Conservation (phyloP, 2,888 invertebrate genomes). For the Odontocolon sp. region DNA sequence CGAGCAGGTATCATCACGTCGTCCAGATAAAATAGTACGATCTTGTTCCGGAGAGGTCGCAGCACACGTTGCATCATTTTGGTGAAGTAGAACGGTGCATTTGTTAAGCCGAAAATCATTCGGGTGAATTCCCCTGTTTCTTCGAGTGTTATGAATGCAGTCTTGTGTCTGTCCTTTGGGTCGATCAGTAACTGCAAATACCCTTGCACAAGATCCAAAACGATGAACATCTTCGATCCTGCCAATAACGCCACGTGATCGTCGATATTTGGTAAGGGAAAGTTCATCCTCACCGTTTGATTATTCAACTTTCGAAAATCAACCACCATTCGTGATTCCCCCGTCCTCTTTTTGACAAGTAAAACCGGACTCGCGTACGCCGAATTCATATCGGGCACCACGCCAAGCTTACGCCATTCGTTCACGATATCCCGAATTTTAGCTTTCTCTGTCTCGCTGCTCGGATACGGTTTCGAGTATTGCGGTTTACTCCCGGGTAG, state of each 20-base stretch:
- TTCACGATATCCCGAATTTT: too few relatives aligned
- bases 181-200: slow-evolving; percentile 23
- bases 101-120: slow-evolving; percentile 67
- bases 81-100: slow-evolving; percentile 64
- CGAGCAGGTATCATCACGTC: not conserved
- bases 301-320: too few relatives aligned
- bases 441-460: too few relatives aligned
- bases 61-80: slow-evolving; percentile 25
- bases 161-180: slow-evolving; percentile 47
- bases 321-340: too few relatives aligned
- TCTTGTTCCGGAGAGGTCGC: not conserved
- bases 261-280: slow-evolving; percentile 24
- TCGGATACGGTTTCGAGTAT: too few relatives aligned
- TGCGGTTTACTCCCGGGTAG: too few relatives aligned
- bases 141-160: slow-evolving; percentile 55
- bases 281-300: too few relatives aligned
- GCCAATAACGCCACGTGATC: slow-evolving; percentile 16
- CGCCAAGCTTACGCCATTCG: too few relatives aligned
- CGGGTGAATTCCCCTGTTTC: slow-evolving; percentile 62
- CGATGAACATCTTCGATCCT: not conserved
- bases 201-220: slow-evolving; percentile 23
- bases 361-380: too few relatives aligned
- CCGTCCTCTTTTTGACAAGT: too few relatives aligned
- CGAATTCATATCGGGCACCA: too few relatives aligned
- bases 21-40: not conserved